Evolutionary conservation across 2,797 vertebrate genomes (phyloP).

Genomic region (Tragelaphus eurycerus): DNA sequence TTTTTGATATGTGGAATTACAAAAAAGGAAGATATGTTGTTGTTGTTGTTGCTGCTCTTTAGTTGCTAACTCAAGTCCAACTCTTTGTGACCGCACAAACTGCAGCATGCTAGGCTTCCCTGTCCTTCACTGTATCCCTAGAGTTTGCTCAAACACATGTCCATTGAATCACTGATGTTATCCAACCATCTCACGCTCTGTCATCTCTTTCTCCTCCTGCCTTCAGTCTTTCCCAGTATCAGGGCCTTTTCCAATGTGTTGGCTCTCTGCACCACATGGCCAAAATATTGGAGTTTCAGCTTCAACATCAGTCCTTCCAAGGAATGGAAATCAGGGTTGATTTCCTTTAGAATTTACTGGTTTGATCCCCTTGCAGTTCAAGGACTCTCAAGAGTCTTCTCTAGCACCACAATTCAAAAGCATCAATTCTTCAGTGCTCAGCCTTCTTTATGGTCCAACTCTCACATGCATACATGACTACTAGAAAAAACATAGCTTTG

Average conservation of each 20-base stretch:
- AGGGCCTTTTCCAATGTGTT: neutral
- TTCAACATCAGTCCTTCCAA: neutral
- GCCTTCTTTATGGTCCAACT: neutral
- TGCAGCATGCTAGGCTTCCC: neutral
- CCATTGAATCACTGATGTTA: neutral
- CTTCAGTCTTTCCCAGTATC: neutral
- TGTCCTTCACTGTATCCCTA: neutral
- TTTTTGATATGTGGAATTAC: neutral
- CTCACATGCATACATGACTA: neutral
- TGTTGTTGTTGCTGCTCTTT: neutral
- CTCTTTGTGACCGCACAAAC: neutral
- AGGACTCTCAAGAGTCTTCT: neutral
- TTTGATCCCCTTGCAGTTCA: neutral
- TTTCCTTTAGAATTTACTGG: neutral
- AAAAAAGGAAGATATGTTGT: neutral
- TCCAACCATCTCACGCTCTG: neutral
- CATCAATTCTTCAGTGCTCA: neutral
- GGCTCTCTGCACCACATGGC: neutral
- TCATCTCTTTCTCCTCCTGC: neutral
- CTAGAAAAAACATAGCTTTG: neutral
- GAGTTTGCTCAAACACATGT: neutral
- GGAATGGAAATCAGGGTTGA: neutral
- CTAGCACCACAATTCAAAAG: neutral
- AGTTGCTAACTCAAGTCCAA: neutral
- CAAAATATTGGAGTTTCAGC: neutral